Conservation (phyloP, 2,113 vertebrate genomes). For the Dendropsophus ebraccatus region DNA sequence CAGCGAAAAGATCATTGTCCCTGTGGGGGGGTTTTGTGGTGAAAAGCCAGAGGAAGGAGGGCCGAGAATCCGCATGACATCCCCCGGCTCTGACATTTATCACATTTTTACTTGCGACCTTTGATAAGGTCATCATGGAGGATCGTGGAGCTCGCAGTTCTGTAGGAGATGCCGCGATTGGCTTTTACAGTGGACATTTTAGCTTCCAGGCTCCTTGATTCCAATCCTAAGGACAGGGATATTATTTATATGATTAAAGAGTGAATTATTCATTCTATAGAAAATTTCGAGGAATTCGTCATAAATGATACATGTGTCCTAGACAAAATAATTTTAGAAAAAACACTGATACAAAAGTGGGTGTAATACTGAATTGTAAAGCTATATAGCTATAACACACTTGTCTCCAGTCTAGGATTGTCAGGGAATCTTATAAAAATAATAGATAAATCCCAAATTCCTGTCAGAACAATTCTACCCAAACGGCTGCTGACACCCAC, state of each 20-base stretch:
- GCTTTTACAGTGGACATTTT: not conserved
- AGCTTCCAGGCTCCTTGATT: not conserved
- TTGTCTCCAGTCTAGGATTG: too few species aligned
- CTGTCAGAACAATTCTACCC: too few species aligned
- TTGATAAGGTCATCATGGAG: not conserved
- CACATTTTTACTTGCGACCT: not conserved
- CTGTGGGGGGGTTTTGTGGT: not conserved
- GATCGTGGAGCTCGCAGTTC: not conserved
- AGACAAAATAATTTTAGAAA: too few species aligned
- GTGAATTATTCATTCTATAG: too few species aligned
- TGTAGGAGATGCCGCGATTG: not conserved
- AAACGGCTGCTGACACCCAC: too few species aligned
- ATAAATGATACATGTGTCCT: too few species aligned
- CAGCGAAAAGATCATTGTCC: not conserved
- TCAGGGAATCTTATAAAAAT: too few species aligned
- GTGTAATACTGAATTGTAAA: too few species aligned
- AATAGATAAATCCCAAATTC: too few species aligned
- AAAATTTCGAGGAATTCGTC: too few species aligned
- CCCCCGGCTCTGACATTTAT: constrained; percentile 31
- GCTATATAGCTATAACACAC: too few species aligned
- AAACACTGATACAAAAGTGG: too few species aligned
- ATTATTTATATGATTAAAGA: not conserved
- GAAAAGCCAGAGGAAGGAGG: not conserved
- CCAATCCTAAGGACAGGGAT: not conserved
- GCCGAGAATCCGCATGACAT: not conserved